phyloP scores from a whole-genome alignment of 2,113 vertebrate genomes.

The Seriola aureovittata region DNA sequence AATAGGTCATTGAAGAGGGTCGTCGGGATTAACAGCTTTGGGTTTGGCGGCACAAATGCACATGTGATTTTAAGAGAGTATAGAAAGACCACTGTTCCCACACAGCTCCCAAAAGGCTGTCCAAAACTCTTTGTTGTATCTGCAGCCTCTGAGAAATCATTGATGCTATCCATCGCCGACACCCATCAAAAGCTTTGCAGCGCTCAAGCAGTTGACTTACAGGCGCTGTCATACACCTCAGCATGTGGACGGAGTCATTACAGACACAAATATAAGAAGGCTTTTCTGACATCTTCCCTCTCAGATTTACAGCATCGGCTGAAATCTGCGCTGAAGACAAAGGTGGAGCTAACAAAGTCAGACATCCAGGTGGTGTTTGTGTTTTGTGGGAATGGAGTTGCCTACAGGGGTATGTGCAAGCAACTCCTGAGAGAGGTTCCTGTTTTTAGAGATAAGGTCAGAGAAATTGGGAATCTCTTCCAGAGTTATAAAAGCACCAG shows the following conservation, averaged over 20 bases:
- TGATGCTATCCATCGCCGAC: constrained; percentile 79
- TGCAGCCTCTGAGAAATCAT: constrained; percentile 85
- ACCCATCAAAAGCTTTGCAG: constrained; percentile 78
- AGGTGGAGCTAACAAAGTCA: constrained; percentile 47
- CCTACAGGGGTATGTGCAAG: constrained; percentile 84
- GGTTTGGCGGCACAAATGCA: constrained; percentile 91
- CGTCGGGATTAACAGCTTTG: constrained; percentile 91
- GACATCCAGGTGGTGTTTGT: constrained; percentile 86
- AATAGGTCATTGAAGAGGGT: constrained; percentile 75
- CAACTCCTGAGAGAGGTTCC: constrained; percentile 83
- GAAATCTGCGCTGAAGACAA: constrained; percentile 44
- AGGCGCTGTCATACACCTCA: constrained; percentile 86
- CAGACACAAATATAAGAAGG: constrained; percentile 86
- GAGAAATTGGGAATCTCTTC: constrained; percentile 83
- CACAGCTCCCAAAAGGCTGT: constrained; percentile 53
- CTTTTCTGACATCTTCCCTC: constrained; percentile 83
- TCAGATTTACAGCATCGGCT: constrained; percentile 84
- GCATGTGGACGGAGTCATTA: constrained; percentile 90
- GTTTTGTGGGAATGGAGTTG: constrained; percentile 88
- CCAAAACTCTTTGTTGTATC: constrained; percentile 86
- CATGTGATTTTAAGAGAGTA: constrained; percentile 86
- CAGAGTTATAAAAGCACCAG: constrained; percentile 71
- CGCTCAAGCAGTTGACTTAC: constrained; percentile 70
- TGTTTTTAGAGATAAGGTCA: constrained; percentile 85
- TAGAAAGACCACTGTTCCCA: constrained; percentile 55